A percentile compares a stretch with the other conserved stretches of the same genome.
These are phyloP conservation scores for Strigops habroptila DNA, from an alignment of 2,113 vertebrate genomes.

Conservation along the genomic window DNA sequence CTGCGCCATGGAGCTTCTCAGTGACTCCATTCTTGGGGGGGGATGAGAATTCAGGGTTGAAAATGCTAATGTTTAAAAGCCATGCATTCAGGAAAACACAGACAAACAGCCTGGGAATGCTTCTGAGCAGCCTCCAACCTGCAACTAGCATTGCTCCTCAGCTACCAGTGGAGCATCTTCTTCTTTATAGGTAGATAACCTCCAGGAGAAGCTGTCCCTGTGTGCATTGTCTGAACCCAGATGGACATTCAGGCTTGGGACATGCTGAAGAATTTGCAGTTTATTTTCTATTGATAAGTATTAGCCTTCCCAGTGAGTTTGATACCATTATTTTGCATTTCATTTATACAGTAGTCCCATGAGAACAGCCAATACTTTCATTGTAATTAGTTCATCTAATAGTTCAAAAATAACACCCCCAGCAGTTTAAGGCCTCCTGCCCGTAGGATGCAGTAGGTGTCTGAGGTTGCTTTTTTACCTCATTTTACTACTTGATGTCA, in stretches of 20 bases:
- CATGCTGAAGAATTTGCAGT: background rate
- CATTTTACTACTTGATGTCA: slow-evolving; percentile 73
- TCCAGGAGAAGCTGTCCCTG: background rate
- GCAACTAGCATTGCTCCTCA: background rate
- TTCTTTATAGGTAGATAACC: background rate
- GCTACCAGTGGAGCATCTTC: background rate
- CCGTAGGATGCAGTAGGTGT: slow-evolving; percentile 1
- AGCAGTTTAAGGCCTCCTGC: background rate
- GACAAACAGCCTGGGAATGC: background rate
- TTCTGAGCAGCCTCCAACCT: background rate
- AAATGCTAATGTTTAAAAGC: background rate
- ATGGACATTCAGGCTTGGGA: background rate
- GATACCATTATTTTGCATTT: slow-evolving; percentile 2
- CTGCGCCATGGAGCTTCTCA: background rate
- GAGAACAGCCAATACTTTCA: background rate
- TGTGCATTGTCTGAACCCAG: background rate
- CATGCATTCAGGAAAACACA: background rate
- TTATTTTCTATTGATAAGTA: background rate
- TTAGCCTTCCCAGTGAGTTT: background rate
- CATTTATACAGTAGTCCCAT: background rate
- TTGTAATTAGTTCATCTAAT: slow-evolving; percentile 27
- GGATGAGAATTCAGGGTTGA: background rate
- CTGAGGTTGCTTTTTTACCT: background rate
- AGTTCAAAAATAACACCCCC: background rate
- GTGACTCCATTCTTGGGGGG: background rate